Percentiles rank a stretch among this genome's conserved stretches.
Evolutionary conservation across 2,113 vertebrate species (phyloP).

Genomic region (Astatoreochromis straeleni): DNA sequence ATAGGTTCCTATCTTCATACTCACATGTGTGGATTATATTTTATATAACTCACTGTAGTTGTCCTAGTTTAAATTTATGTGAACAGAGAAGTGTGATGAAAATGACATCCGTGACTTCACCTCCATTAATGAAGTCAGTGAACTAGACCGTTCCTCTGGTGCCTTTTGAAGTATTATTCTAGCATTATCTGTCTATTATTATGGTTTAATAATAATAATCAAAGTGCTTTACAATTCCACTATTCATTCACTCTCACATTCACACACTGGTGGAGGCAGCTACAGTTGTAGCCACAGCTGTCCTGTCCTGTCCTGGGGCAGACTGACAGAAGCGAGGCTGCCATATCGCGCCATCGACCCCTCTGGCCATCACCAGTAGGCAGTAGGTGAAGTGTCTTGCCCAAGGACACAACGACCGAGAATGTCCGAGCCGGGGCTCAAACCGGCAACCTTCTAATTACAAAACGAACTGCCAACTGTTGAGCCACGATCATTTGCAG

Average conservation of each 20-base stretch:
- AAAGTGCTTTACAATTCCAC: neutral
- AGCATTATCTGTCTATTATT: neutral
- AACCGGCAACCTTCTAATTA: neutral
- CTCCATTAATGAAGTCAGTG: neutral
- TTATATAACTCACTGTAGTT: neutral
- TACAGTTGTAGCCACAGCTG: neutral
- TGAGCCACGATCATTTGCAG: neutral
- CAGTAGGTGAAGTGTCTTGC: neutral
- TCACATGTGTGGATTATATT: neutral
- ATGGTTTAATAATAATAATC: neutral
- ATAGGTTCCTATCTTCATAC: neutral
- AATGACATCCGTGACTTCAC: neutral
- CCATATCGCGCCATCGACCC: accelerated
- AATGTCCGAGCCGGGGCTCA: neutral
- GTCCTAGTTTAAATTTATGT: neutral
- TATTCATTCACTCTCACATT: neutral
- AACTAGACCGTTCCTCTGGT: neutral
- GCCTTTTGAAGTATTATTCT: neutral
- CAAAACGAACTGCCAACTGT: neutral
- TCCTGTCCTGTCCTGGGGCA: neutral
- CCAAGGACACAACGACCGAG: neutral
- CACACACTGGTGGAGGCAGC: neutral
- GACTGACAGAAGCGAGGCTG: neutral
- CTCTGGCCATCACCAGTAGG: neutral
- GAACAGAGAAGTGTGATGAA: neutral